These are phyloP conservation scores for Ischnura elegans DNA, from an alignment of 2,888 invertebrate species.

Conservation along the genomic window DNA sequence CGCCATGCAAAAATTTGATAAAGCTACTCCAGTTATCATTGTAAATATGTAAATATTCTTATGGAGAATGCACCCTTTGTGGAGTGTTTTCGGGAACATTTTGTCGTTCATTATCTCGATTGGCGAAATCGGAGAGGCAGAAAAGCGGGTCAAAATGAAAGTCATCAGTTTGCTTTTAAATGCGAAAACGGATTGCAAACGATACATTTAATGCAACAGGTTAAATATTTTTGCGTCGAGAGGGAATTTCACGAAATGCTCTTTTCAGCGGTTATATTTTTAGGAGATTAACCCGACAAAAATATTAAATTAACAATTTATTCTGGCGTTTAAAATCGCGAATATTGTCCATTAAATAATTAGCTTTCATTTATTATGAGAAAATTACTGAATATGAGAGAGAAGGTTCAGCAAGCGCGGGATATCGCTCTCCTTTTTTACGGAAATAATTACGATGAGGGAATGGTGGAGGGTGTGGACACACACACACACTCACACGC, in stretches of 20 bases:
- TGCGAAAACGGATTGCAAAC: background rate
- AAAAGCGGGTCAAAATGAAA: no score
- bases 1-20: no score
- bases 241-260: no score
- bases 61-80: no score
- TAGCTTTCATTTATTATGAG: slow-evolving; percentile 19
- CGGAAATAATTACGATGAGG: background rate
- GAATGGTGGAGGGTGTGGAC: no score
- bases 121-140: no score
- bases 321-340: background rate
- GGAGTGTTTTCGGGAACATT: no score
- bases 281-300: background rate
- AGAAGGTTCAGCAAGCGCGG: background rate
- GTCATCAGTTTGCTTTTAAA: background rate
- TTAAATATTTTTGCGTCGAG: background rate
- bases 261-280: background rate
- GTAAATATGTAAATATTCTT: no score
- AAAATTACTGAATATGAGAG: background rate
- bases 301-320: slow-evolving; percentile 1
- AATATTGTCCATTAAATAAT: slow-evolving; percentile 21
- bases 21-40: no score
- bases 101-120: no score
- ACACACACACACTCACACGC: no score
- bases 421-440: background rate
- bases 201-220: background rate